Conservation (phyloP, 2,888 invertebrate genomes). For the Emmelina monodactyla region DNA sequence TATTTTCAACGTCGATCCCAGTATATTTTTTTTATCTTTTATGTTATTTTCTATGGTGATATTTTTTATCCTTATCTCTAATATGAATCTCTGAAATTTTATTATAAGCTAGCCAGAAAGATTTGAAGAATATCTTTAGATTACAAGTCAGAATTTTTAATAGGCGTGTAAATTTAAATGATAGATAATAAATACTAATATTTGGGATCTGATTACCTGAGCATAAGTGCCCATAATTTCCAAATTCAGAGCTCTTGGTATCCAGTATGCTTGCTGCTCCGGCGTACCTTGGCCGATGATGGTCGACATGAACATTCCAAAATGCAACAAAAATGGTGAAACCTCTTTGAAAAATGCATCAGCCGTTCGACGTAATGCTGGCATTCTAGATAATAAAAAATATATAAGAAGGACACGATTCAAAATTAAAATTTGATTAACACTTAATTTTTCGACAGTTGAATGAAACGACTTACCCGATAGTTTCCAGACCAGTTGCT, state of each 20-base stretch:
- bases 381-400: too few relatives aligned
- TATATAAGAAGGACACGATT: too few relatives aligned
- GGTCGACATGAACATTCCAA: conserved; percentile 91
- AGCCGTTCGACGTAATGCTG: conserved; percentile 30
- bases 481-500: conserved; percentile 74
- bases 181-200: not conserved
- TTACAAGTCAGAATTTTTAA: too few relatives aligned
- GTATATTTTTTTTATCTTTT: not conserved
- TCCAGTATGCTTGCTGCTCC: conserved; percentile 88
- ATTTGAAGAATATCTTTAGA: too few relatives aligned
- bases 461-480: conserved; percentile 63
- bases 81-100: too few relatives aligned
- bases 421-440: not conserved
- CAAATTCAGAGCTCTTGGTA: conserved; percentile 78
- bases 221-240: conserved; percentile 93
- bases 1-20: not conserved
- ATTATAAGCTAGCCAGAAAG: too few relatives aligned
- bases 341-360: conserved; percentile 74
- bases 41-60: too few relatives aligned
- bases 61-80: too few relatives aligned
- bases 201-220: conserved; percentile 60
- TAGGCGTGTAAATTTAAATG: too few relatives aligned
- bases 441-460: not conserved
- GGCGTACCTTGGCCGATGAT: conserved; percentile 86
- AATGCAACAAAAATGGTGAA: conserved; percentile 77